A percentile compares a stretch with the other conserved stretches of the same genome.
Conservation (phyloP, 1,140 invertebrate species). For the Scaptomyza montana region DNA sequence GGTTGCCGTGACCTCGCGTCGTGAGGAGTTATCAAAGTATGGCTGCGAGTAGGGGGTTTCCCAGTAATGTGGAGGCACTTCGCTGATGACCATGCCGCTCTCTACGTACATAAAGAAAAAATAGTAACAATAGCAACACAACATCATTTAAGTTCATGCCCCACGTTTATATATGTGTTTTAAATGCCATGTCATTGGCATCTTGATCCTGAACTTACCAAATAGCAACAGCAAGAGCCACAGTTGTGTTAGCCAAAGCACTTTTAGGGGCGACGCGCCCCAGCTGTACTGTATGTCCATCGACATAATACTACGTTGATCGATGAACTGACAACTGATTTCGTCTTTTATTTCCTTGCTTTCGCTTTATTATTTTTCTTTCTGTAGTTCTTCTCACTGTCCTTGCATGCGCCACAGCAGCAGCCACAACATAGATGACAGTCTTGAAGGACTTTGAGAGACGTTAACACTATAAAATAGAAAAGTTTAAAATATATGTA, state of each 20-base stretch:
- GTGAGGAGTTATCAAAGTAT: constrained; percentile 95
- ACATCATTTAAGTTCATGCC: constrained; percentile 29
- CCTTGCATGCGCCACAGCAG: constrained; percentile 13
- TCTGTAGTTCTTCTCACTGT: background rate
- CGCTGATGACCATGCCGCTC: constrained; percentile 74
- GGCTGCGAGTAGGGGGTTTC: constrained; percentile 90
- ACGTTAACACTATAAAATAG: constrained; percentile 11
- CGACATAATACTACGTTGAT: constrained; percentile 52
- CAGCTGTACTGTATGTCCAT: constrained; percentile 11
- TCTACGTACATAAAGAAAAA: constrained; percentile 48
- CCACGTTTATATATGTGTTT: constrained; percentile 8
- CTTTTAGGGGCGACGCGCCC: constrained; percentile 40
- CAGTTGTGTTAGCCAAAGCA: constrained; percentile 64
- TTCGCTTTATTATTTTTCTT: constrained; percentile 20
- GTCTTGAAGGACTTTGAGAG: constrained; percentile 14
- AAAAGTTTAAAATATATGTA: background rate
- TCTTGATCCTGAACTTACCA: constrained; percentile 57
- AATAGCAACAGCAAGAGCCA: constrained; percentile 64
- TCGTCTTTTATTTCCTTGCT: background rate
- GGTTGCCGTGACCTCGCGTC: constrained; percentile 92
- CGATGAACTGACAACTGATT: constrained; percentile 46
- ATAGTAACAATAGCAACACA: background rate
- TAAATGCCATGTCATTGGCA: constrained; percentile 46
- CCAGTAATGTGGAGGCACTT: constrained; percentile 83
- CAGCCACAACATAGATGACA: constrained; percentile 8